Conservation (phyloP, 1,140 invertebrate genomes). For the Cepaea nemoralis region DNA sequence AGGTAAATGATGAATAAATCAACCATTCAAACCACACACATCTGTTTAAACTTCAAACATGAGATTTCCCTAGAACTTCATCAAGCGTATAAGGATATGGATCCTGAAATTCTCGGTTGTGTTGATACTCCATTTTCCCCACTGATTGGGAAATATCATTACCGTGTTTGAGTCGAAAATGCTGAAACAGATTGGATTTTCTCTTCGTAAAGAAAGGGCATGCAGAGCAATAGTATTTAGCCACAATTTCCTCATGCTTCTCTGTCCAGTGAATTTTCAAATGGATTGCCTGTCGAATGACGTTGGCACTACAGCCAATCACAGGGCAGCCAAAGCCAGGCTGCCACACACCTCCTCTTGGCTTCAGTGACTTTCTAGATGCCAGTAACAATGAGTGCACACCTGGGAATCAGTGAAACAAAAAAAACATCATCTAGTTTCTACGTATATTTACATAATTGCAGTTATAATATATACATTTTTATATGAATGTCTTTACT, state of each 20-base stretch:
- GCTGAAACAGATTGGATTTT: slow-evolving; percentile 31
- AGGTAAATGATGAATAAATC: too few species aligned
- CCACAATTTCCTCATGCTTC: slow-evolving; percentile 34
- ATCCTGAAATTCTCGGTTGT: slow-evolving; percentile 28
- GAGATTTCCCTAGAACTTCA: slow-evolving; percentile 1
- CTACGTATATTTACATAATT: too few species aligned
- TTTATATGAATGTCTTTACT: too few species aligned
- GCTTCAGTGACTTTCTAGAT: background rate
- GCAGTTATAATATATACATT: too few species aligned
- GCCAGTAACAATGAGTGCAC: background rate
- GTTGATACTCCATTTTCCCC: slow-evolving; percentile 27
- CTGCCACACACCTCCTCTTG: background rate
- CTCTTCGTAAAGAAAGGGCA: slow-evolving; percentile 26
- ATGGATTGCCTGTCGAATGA: slow-evolving; percentile 27
- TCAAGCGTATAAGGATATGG: slow-evolving; percentile 22
- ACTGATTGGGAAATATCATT: slow-evolving; percentile 13
- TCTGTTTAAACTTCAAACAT: background rate
- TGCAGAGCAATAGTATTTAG: slow-evolving; percentile 27
- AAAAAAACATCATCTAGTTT: too few species aligned
- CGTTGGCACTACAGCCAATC: slow-evolving; percentile 24
- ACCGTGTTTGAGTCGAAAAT: slow-evolving; percentile 27
- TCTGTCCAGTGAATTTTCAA: slow-evolving; percentile 36
- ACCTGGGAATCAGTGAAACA: slow-evolving; percentile 1
- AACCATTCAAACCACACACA: too few species aligned
- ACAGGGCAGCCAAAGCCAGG: slow-evolving; percentile 30